phyloP scores from a whole-genome alignment of 2,888 invertebrate species.

The Tipula confusa region DNA sequence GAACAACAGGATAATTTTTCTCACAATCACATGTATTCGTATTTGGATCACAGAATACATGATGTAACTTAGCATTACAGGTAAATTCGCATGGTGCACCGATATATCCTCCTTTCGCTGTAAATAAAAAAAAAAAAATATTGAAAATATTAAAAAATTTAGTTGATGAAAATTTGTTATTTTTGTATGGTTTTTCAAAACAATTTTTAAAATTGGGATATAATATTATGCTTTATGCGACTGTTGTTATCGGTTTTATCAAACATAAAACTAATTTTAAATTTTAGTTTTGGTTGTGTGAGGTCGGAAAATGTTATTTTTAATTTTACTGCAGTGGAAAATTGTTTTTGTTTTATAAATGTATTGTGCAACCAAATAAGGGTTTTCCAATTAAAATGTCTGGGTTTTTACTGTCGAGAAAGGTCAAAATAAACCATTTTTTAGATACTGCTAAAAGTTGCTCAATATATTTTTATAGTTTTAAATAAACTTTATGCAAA shows the following conservation, averaged over 20 bases:
- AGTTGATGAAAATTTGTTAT: background rate
- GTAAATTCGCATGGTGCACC: slow-evolving; percentile 73
- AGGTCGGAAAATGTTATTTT: background rate
- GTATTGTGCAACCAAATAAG: background rate
- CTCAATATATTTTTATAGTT: too few relatives aligned
- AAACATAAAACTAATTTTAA: background rate
- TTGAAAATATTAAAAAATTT: background rate
- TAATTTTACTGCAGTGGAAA: background rate
- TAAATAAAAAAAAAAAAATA: slow-evolving; percentile 40
- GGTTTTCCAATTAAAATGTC: too few relatives aligned
- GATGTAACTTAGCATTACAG: slow-evolving; percentile 68
- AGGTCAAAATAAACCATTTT: too few relatives aligned
- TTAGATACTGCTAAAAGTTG: too few relatives aligned
- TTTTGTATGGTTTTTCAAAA: background rate
- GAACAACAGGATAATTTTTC: slow-evolving; percentile 73
- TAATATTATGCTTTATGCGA: background rate
- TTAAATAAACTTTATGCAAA: too few relatives aligned
- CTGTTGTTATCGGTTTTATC: background rate
- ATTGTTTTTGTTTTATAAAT: background rate
- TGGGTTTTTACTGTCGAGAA: too few relatives aligned
- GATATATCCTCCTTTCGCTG: slow-evolving; percentile 73
- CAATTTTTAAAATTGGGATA: too few relatives aligned
- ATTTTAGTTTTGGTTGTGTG: background rate
- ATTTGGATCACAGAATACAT: slow-evolving; percentile 71
- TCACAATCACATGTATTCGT: slow-evolving; percentile 72